Evolutionary conservation across 2,888 invertebrate genomes (phyloP).

Genomic region (Agriopis marginaria): DNA sequence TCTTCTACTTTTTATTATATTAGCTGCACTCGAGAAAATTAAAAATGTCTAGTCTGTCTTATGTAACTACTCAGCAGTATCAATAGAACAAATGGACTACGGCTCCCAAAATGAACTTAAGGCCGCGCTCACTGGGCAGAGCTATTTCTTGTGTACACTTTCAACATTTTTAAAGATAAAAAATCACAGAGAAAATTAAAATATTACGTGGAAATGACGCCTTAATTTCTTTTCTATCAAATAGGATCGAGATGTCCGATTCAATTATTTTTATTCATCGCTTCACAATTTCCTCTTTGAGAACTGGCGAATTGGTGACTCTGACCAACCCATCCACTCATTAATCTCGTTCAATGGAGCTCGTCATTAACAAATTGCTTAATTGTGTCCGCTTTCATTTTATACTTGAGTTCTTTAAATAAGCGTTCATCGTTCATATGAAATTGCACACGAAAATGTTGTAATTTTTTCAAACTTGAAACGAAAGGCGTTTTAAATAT

Average conservation of each 20-base stretch:
- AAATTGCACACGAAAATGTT: no score
- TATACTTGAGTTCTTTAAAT: conserved; percentile 47
- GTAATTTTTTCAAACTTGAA: no score
- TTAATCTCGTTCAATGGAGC: conserved; percentile 39
- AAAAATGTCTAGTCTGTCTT: no score
- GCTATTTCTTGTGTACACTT: neutral
- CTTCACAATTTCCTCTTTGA: conserved; percentile 35
- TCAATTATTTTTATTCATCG: conserved; percentile 38
- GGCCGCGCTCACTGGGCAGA: no score
- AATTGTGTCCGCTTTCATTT: conserved; percentile 56
- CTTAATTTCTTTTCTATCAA: conserved; percentile 50
- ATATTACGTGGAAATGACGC: no score
- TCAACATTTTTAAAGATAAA: conserved; percentile 37
- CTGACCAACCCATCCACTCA: conserved; percentile 28
- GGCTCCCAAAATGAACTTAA: neutral
- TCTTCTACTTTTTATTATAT: no score
- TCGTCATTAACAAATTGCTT: conserved; percentile 55
- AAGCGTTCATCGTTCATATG: neutral
- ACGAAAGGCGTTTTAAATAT: no score
- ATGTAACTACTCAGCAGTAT: neutral
- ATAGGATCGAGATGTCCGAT: conserved; percentile 30
- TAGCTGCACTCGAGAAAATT: no score
- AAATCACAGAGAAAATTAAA: conserved; percentile 29
- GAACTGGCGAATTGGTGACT: conserved; percentile 22
- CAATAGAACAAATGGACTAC: neutral